A percentile compares a stretch with the other conserved stretches of the same genome.
These are phyloP conservation scores for Blastomussa wellsi DNA, from an alignment of 92 coral and sea anemone genomes.

Conservation along the genomic window DNA sequence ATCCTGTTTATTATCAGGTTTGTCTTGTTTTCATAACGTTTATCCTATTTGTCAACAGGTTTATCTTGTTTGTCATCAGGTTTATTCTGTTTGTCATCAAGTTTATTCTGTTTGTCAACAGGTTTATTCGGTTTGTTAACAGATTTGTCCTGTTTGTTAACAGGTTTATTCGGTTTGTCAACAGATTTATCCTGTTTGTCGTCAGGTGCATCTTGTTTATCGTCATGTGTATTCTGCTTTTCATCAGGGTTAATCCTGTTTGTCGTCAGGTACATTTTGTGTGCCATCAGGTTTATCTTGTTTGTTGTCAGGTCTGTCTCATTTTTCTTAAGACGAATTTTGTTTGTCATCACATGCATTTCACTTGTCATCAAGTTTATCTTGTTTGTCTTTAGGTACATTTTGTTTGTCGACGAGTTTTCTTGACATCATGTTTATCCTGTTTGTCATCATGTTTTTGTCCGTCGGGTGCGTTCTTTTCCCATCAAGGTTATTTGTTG, in stretches of 20 bases:
- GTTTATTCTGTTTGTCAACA: background rate
- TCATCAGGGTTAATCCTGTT: background rate
- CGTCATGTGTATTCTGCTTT: background rate
- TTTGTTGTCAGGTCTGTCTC: background rate
- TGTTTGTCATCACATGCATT: background rate
- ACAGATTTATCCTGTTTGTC: background rate
- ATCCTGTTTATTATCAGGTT: no score
- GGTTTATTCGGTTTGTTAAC: background rate
- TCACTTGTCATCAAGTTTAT: background rate
- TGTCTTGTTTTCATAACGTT: no score
- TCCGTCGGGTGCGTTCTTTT: background rate
- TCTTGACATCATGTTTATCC: background rate
- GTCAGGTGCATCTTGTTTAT: background rate
- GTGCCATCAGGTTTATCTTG: background rate
- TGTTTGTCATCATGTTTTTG: background rate
- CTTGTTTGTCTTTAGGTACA: background rate
- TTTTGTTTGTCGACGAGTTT: background rate
- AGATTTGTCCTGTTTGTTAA: background rate
- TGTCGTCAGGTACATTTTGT: background rate
- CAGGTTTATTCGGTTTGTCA: background rate
- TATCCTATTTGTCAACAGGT: background rate
- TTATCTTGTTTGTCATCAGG: background rate
- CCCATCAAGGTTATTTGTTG: background rate
- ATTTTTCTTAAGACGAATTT: no score
- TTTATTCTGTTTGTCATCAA: background rate